These are phyloP conservation scores for Amiota communis DNA, from an alignment of 2,888 invertebrate genomes.

Conservation along the genomic window DNA sequence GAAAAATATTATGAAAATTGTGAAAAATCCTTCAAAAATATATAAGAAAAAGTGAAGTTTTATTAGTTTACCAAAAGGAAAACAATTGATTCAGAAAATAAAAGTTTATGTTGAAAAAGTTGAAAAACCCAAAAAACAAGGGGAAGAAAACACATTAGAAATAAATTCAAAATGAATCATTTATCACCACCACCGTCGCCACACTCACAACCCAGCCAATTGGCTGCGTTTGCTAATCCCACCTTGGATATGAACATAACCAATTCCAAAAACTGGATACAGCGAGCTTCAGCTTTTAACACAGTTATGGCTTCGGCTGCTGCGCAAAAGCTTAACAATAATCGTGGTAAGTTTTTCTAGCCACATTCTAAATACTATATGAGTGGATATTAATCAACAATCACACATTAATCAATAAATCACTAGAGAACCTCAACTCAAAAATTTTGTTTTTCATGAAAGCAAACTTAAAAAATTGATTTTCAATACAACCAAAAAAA, in stretches of 20 bases:
- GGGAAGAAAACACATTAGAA: background rate
- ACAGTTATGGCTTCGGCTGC: conserved; percentile 71
- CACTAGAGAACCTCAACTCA: background rate
- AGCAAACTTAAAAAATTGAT: background rate
- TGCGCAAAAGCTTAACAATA: conserved; percentile 69
- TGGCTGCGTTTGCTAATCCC: conserved; percentile 58
- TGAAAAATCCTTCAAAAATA: conserved; percentile 18
- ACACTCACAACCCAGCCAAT: conserved; percentile 67
- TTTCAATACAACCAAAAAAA: too few relatives aligned
- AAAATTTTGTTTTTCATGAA: background rate
- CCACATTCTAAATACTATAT: background rate
- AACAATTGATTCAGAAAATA: too few relatives aligned
- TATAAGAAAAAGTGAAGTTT: too few relatives aligned
- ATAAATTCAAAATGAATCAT: conserved; percentile 68
- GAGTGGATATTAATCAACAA: background rate
- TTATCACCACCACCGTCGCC: conserved; percentile 73
- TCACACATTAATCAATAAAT: too few relatives aligned
- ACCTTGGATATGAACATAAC: conserved; percentile 61
- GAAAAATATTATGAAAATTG: too few relatives aligned
- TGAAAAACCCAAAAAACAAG: conserved; percentile 35
- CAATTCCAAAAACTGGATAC: conserved; percentile 71
- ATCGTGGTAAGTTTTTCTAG: conserved; percentile 62
- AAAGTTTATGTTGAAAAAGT: background rate
- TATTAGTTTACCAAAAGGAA: too few relatives aligned
- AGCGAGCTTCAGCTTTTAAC: conserved; percentile 72